Evolutionary conservation across 1,140 invertebrate species (phyloP).

Genomic region (Telenomus remus): DNA sequence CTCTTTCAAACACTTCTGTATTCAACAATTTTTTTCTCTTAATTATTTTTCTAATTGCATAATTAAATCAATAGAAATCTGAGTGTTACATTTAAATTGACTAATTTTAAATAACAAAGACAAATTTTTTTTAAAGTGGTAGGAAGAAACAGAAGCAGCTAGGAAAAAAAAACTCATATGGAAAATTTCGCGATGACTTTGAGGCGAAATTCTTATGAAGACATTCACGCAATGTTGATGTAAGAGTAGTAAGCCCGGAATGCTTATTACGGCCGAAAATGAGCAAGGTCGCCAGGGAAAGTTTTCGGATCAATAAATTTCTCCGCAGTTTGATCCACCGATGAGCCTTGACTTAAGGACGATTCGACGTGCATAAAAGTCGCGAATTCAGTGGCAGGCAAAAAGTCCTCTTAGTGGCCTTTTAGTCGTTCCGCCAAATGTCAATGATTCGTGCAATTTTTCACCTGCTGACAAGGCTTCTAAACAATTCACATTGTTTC

Average conservation of each 20-base stretch:
- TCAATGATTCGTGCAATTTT: slow-evolving; percentile 4
- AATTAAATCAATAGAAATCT: no score
- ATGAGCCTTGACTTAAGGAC: slow-evolving; percentile 50
- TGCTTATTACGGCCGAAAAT: slow-evolving; percentile 57
- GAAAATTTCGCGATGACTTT: slow-evolving; percentile 18
- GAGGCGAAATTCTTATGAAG: slow-evolving; percentile 32
- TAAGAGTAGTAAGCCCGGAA: slow-evolving; percentile 53
- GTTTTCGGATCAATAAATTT: slow-evolving; percentile 58
- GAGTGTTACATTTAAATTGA: no score
- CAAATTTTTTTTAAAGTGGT: no score
- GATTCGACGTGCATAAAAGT: slow-evolving; percentile 38
- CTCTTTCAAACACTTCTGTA: no score
- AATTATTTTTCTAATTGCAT: no score
- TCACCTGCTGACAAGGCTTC: no score
- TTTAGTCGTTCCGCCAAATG: slow-evolving; percentile 25
- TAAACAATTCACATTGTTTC: no score
- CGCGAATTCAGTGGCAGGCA: slow-evolving; percentile 30
- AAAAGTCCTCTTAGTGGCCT: slow-evolving; percentile 28
- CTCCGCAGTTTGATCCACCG: slow-evolving; percentile 51
- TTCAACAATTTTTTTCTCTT: no score
- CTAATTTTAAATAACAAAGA: no score
- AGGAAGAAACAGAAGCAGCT: no score
- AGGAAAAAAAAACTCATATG: no score
- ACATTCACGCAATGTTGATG: slow-evolving; percentile 54
- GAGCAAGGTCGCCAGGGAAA: slow-evolving; percentile 58